Evolutionary conservation across 1,140 invertebrate species (phyloP), one percentile per base, ranked within the genome.

Genomic region (Pseudomyrmex gracilis): DNA sequence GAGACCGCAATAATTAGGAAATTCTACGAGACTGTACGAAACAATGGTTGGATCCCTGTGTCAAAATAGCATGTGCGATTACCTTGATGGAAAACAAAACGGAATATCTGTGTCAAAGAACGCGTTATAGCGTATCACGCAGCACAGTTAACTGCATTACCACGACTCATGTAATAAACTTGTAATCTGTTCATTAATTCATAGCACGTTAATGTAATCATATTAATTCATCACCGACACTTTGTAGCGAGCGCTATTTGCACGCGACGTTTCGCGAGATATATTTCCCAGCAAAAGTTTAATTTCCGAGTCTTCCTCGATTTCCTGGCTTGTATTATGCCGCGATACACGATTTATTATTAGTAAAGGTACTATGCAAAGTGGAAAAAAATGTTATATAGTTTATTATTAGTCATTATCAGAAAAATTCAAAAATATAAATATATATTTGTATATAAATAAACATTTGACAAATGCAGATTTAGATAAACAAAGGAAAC

Each of bases 121-220:
- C 64, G 15, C 34, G 2, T 80, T 80, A 70, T n/a, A 47, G 43
- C 20, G 9, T 34, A 70, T 57, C 51, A 15, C 12, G 43, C 22
- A 61, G n/a, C 43, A 60, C 55, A 47, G 20, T 58, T 78, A 78
- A 68, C 51, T 24, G 20, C 57, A 70, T 78, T 70, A 80, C 71
- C 43, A 70, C 22, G 20, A 71, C 34, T 70, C 43, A 43, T 57
- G 64, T 80, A 70, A 80, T 70, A 64, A 68, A 78, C 63, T n/a
- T 47, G 43, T 58, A 58, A 49, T 57, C 53, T 58, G 66, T 80
- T 80, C 2, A 71, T 80, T 80, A 80, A 80, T 80, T 80, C 53
- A 80, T 24, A 15, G 76, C 53, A 58, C 58, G 76, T 80, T 80
- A 71, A 80, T 60, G 3, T 71, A 80, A 22, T 80, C 76, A 80